phyloP scores from a whole-genome alignment of 2,797 vertebrate species.

The Nyctalus aviator region DNA sequence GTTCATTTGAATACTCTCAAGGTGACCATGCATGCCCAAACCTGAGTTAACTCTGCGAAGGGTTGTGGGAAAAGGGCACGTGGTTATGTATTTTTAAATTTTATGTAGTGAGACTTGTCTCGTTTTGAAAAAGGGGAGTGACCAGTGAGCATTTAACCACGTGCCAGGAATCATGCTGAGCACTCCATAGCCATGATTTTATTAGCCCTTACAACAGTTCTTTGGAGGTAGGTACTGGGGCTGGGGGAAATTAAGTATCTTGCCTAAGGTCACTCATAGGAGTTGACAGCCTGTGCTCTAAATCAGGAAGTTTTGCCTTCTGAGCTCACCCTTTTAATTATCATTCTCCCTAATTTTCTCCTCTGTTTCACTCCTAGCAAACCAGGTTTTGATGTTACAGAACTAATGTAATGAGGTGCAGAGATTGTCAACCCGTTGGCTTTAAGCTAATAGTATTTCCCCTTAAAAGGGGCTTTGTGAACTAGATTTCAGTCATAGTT shows the following conservation, averaged over 20 bases:
- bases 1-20: constrained; percentile 1
- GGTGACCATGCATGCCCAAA: not conserved
- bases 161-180: not conserved
- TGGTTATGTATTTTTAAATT: not conserved
- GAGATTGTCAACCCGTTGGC: not conserved
- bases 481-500: not conserved
- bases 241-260: not conserved
- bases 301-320: constrained; percentile 10
- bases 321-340: not conserved
- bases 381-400: not conserved
- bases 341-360: not conserved
- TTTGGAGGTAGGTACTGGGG: not conserved
- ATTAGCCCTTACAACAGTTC: not conserved
- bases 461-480: constrained; percentile 7
- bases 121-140: not conserved
- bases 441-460: not conserved
- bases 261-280: not conserved
- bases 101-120: not conserved
- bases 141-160: not conserved
- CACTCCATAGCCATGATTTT: not conserved
- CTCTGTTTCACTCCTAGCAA: not conserved
- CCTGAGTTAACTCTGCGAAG: not conserved
- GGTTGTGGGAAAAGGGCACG: not conserved
- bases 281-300: not conserved
- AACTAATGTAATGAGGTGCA: not conserved